Conservation (phyloP, 2,888 invertebrate genomes). For the Pemphredon lugubris region DNA sequence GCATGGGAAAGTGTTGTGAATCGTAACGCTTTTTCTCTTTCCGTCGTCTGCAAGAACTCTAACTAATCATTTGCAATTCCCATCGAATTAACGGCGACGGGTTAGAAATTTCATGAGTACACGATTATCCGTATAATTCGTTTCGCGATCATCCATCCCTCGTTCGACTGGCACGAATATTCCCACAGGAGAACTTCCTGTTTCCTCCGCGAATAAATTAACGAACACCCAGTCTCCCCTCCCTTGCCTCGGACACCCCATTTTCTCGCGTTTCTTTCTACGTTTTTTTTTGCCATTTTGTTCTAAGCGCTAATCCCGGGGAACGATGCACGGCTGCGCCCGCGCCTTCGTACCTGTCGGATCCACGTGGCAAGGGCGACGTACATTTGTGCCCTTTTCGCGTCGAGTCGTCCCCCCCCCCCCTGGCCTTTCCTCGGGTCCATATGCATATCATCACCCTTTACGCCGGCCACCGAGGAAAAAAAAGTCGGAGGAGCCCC, state of each 20-base stretch:
- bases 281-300: conserved; percentile 65
- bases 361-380: background rate
- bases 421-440: conserved; percentile 10
- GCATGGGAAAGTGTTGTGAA: no score
- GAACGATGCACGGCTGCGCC: conserved; percentile 70
- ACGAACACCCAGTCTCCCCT: conserved; percentile 4
- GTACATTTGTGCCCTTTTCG: conserved; percentile 18
- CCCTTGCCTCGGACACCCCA: conserved; percentile 19
- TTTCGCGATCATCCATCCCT: no score
- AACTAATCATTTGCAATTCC: no score
- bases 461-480: conserved; percentile 28
- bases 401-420: conserved; percentile 6
- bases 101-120: no score
- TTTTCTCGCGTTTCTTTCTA: conserved; percentile 55
- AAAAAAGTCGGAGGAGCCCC: conserved; percentile 33
- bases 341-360: conserved; percentile 58
- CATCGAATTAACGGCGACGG: no score
- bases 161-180: conserved; percentile 3
- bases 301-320: conserved; percentile 71
- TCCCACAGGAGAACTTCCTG: conserved; percentile 32
- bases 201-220: conserved; percentile 48
- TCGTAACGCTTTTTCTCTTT: no score
- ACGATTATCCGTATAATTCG: no score
- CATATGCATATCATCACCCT: conserved; percentile 65
- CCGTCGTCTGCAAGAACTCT: no score